Evolutionary conservation across 2,888 invertebrate genomes (phyloP), one percentile per base, ranked within the genome.

Genomic region (Acleris laterana): DNA sequence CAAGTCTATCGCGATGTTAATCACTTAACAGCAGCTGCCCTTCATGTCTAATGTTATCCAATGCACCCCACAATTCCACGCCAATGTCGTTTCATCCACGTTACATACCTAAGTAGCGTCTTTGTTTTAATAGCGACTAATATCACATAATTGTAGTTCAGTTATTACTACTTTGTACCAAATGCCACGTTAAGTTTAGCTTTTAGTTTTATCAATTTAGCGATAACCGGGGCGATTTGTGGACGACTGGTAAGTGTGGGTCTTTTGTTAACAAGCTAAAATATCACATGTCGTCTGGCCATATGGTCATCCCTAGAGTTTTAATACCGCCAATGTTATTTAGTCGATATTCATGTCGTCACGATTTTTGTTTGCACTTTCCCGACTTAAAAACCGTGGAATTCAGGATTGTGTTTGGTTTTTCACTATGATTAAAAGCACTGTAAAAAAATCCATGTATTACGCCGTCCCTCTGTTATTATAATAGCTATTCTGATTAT

Each of bases 21-120:
- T 84, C 83, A 79, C 72, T 75, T 72, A 74, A 76, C 70, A 78
- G 80, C 86, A 86, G 85, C 84, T 87, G 84, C 74, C 77, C 76
- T 72, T 80, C 80, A 77, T 65, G 55, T 59, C 60, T 82, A 74
- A 71, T 72, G 67, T 69, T 70, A 70, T 60, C 60, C 82, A 74
- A 71, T 70, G 72, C 77, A 74, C 77, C 77, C 78, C 76, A 77
- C 75, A 75, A 72, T 77, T 69, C 77, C 76, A 75, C 76, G 75
- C 76, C 77, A 75, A 79, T 79, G 74, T 75, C 77, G 78, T 79
- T 74, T 75, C 77, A 77, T 77, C 74, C 71, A 70, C 69, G 56
- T 62, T 60, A 64, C 44, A 68, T 70, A 68, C 66, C 68, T 68
- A 62, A 72, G 71, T 69, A 63, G 57, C 22, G 5, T 57, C 28